phyloP scores from a whole-genome alignment of 2,113 vertebrate species.

The Cairina moschata region DNA sequence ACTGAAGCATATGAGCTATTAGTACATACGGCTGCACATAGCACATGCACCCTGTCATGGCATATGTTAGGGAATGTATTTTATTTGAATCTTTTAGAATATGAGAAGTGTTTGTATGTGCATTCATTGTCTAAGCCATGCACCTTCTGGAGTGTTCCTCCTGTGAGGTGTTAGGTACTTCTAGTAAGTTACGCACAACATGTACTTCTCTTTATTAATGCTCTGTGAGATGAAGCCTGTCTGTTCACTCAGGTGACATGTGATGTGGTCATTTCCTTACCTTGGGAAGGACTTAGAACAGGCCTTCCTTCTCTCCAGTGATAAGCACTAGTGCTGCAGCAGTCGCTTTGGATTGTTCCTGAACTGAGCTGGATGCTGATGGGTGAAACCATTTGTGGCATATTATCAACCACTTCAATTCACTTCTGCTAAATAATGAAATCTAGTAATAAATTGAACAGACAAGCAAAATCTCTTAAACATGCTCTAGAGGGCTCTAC shows the following conservation, averaged over 20 bases:
- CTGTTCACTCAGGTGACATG: neutral
- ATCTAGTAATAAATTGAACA: constrained; percentile 46
- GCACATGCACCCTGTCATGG: too few relatives aligned
- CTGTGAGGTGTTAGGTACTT: neutral
- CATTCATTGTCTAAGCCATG: neutral
- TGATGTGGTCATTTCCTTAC: neutral
- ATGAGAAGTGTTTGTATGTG: neutral
- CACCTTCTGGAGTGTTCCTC: neutral
- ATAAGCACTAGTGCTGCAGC: neutral
- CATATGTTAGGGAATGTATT: neutral
- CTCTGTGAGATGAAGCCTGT: neutral
- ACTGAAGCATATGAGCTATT: neutral
- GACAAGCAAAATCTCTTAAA: constrained; percentile 47
- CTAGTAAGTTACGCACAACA: neutral
- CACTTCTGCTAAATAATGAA: constrained; percentile 47
- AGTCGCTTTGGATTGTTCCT: neutral
- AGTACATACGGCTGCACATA: neutral
- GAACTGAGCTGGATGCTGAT: neutral
- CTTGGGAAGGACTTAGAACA: neutral
- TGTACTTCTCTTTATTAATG: neutral
- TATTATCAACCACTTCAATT: constrained; percentile 33
- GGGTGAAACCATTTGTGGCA: constrained; percentile 28
- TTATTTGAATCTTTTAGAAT: neutral
- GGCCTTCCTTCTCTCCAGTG: neutral
- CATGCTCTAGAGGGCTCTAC: neutral